Evolutionary conservation across 2,888 invertebrate genomes (phyloP).

Genomic region (Anarsia innoxiella): DNA sequence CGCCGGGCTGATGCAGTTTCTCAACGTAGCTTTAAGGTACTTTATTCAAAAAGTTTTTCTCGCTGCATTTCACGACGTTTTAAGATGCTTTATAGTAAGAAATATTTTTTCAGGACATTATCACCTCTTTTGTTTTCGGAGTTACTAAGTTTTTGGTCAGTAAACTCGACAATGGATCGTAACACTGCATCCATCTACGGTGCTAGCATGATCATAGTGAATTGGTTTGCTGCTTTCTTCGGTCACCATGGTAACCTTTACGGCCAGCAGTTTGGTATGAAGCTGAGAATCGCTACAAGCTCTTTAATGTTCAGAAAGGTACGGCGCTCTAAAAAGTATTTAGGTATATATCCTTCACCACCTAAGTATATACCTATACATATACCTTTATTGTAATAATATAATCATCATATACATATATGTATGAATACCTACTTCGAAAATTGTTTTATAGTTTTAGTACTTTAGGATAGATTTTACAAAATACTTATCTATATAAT

Average conservation of each 20-base stretch:
- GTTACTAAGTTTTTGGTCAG: constrained; percentile 66
- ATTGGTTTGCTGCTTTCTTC: constrained; percentile 70
- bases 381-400: too few relatives aligned
- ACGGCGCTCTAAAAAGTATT: too few relatives aligned
- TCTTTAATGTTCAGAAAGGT: constrained; percentile 87
- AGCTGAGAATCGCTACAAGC: constrained; percentile 81
- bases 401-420: too few relatives aligned
- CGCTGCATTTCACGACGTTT: too few relatives aligned
- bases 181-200: constrained; percentile 75
- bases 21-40: constrained; percentile 39
- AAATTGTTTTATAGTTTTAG: too few relatives aligned
- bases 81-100: not conserved
- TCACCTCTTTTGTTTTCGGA: constrained; percentile 79
- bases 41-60: too few relatives aligned
- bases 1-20: constrained; percentile 52
- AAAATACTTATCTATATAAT: too few relatives aligned
- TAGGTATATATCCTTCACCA: too few relatives aligned
- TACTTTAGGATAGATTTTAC: too few relatives aligned
- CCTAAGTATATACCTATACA: too few relatives aligned
- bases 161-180: constrained; percentile 51
- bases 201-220: constrained; percentile 56
- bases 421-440: too few relatives aligned
- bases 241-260: constrained; percentile 84
- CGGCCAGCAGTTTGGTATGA: constrained; percentile 81
- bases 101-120: constrained; percentile 39